phyloP scores from a whole-genome alignment of 2,113 vertebrate genomes.

The Bothrops jararaca region DNA sequence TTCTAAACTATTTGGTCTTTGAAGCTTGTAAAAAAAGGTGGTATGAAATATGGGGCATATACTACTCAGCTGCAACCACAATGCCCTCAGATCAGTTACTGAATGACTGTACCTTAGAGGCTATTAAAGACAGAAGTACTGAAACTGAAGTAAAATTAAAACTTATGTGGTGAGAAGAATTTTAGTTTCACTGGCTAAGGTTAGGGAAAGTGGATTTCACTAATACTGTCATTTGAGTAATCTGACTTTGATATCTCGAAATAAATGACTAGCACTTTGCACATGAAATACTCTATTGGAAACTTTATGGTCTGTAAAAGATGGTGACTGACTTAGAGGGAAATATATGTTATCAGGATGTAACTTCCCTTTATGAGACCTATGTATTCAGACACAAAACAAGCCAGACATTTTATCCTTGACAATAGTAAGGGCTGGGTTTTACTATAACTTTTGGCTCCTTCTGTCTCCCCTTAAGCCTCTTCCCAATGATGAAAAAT shows the following conservation, averaged over 20 bases:
- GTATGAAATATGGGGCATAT: constrained; percentile 74
- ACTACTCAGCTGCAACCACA: constrained; percentile 74
- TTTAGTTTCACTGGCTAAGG: constrained; percentile 74
- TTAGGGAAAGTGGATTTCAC: constrained; percentile 73
- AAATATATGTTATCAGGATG: not conserved
- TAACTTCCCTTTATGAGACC: not conserved
- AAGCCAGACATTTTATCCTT: not conserved
- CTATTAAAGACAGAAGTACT: constrained; percentile 63
- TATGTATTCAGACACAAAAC: not conserved
- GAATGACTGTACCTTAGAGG: constrained; percentile 72
- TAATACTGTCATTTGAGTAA: constrained; percentile 30
- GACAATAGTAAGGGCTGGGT: not conserved
- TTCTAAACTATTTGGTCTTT: constrained; percentile 10
- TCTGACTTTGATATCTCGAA: not conserved
- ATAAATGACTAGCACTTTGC: constrained; percentile 11
- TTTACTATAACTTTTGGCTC: not conserved
- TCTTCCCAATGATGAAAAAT: not conserved
- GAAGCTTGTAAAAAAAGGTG: constrained; percentile 61
- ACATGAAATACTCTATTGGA: constrained; percentile 6
- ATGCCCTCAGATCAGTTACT: constrained; percentile 68
- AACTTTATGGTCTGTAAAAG: constrained; percentile 25
- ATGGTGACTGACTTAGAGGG: not conserved
- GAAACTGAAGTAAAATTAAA: constrained; percentile 75
- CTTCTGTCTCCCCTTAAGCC: not conserved
- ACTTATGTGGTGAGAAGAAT: constrained; percentile 75